Evolutionary conservation across 2,888 invertebrate genomes (phyloP).

Genomic region (Lithophane ornitopus): DNA sequence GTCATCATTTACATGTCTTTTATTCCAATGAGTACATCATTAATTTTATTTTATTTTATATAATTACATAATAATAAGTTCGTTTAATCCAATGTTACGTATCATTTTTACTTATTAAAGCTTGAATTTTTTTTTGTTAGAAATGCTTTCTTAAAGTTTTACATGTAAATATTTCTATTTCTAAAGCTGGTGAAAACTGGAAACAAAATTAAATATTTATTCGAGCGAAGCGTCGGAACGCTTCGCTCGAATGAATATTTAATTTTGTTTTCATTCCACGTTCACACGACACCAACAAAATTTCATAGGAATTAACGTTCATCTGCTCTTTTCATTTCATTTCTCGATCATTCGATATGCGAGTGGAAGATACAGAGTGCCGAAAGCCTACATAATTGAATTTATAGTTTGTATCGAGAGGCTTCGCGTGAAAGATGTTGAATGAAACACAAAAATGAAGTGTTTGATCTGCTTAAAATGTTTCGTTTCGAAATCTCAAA

Average conservation of each 20-base stretch:
- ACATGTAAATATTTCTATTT: background rate
- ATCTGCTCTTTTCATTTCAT: background rate
- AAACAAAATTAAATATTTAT: too few relatives aligned
- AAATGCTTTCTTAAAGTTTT: background rate
- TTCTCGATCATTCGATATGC: background rate
- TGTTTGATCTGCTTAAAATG: background rate
- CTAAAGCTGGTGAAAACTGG: background rate
- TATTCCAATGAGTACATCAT: background rate
- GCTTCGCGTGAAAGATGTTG: background rate
- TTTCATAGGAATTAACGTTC: background rate
- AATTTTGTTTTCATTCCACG: background rate
- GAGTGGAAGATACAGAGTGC: background rate
- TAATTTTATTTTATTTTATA: background rate
- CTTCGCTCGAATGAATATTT: background rate
- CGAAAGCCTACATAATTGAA: background rate
- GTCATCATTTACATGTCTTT: background rate
- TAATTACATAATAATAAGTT: background rate
- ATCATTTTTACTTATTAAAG: slow-evolving; percentile 4
- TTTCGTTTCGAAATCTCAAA: background rate
- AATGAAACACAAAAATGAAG: background rate
- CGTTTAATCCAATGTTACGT: background rate
- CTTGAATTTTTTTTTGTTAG: slow-evolving; percentile 5
- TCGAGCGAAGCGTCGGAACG: too few relatives aligned
- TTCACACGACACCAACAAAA: too few relatives aligned
- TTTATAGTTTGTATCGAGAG: background rate